Base-by-base conservation (phyloP, 2,797 vertebrate species). In the Synanceia verrucosa region DNA sequence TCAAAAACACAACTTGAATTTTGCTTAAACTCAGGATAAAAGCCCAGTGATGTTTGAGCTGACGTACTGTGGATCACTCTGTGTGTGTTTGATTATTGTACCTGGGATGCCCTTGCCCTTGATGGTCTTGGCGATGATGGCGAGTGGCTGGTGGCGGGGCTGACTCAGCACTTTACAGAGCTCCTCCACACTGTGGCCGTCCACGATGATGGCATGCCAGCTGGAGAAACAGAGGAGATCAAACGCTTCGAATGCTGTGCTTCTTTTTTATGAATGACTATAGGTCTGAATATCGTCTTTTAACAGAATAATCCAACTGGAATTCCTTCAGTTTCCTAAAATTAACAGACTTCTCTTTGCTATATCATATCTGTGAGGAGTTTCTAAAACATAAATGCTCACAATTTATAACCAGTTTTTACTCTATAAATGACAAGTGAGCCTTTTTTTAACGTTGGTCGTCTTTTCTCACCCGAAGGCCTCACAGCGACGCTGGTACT, bases 131-230 rank as follows among this genome's bases (percentile, higher is more conserved):
- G 96, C 96, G 12, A 98, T 96, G 91, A 98, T 91, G 63, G 95
- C 96, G 0, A 95, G 95, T 1, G 96, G 97, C 85, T 97, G 96
- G 76, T 97, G 94, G 76, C 94, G 94, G 37, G 95, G 94, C 85
- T 96, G 95, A 80, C 94, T 94, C 28, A 98, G 94, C 59, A 95
- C 96, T 85, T 97, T 97, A 81, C 96, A 97, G 53, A 98, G 89
- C 71, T 97, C 96, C 71, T 98, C 97, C 87, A 98, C 96, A 1
- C 96, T 97, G 94, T 98, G 97, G 18, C 97, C 97, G 10, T 98
- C 96, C 61, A 97, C 96, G 0, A 97, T 93, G 78, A 97, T 77
- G 31, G 95, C 84, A 0, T 97, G 94, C 97, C 97, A 98, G 61
- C 97, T 98, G 85, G 6, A 9, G 43, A 57, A 55, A 68, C 48